Conservation (phyloP, 2,113 vertebrate species). For the Oncorhynchus masou region DNA sequence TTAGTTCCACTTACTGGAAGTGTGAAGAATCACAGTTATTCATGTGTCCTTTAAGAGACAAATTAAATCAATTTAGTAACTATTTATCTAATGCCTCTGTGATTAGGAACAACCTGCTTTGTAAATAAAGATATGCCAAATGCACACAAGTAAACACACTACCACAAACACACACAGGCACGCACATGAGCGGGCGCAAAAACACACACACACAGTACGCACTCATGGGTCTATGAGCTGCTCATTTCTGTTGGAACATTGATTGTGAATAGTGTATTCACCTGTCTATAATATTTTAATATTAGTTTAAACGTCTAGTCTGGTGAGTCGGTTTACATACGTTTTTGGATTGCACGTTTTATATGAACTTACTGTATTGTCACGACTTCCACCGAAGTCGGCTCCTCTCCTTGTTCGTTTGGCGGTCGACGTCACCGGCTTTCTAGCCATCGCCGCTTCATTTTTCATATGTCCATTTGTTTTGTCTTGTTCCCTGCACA, state of each 20-base stretch:
- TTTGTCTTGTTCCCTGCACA: too few relatives aligned
- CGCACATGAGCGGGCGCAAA: not conserved
- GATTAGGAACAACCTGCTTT: slow-evolving; percentile 9
- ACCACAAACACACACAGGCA: not conserved
- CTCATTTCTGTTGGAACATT: too few relatives aligned
- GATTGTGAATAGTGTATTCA: too few relatives aligned
- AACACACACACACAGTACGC: not conserved
- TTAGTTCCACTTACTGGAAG: slow-evolving; percentile 34
- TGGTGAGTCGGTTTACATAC: not conserved
- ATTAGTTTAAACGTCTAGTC: not conserved
- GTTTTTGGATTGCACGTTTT: not conserved
- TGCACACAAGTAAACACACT: not conserved
- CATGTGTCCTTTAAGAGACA: slow-evolving; percentile 27
- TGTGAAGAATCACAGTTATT: slow-evolving; percentile 31
- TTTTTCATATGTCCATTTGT: too few relatives aligned
- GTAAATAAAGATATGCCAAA: not conserved
- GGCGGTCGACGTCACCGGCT: too few relatives aligned
- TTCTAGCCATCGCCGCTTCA: too few relatives aligned
- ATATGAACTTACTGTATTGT: too few relatives aligned
- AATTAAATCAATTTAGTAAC: slow-evolving; percentile 28
- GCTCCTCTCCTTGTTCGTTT: too few relatives aligned
- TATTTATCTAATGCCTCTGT: slow-evolving; percentile 3
- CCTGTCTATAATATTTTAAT: too few relatives aligned
- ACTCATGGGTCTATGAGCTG: not conserved
- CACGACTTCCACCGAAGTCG: too few relatives aligned